These are phyloP conservation scores for Galeopsomyia nigrocyanea DNA, from an alignment of 2,888 invertebrate species.

Conservation along the genomic window DNA sequence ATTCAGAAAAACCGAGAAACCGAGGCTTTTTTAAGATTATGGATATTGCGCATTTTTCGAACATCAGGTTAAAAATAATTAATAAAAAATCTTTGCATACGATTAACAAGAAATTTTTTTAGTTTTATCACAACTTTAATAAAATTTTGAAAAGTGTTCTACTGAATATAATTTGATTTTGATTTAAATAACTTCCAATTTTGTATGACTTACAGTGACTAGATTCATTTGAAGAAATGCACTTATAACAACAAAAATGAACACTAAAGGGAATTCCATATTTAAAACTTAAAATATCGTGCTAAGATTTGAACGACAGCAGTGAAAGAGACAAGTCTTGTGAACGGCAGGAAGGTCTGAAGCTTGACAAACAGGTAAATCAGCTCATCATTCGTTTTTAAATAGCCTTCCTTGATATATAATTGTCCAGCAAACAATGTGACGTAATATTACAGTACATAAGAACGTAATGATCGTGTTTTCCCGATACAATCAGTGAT, in stretches of 20 bases:
- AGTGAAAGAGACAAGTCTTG: conserved; percentile 14
- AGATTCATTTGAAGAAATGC: conserved; percentile 15
- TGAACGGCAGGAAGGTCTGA: conserved; percentile 19
- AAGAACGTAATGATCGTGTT: conserved; percentile 24
- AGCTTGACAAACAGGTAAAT: conserved; percentile 13
- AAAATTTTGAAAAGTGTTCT: too few relatives aligned
- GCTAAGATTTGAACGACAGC: neutral
- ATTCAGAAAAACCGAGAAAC: too few relatives aligned
- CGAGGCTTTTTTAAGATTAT: too few relatives aligned
- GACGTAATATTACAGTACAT: conserved; percentile 19
- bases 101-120: too few relatives aligned
- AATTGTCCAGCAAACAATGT: conserved; percentile 14
- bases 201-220: conserved; percentile 48
- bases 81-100: too few relatives aligned
- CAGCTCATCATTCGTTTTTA: conserved; percentile 31
- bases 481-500: conserved; percentile 29
- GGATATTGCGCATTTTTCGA: too few relatives aligned
- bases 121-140: too few relatives aligned
- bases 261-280: conserved; percentile 44
- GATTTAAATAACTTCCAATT: conserved; percentile 6
- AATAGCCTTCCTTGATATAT: conserved; percentile 16
- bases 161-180: conserved; percentile 5
- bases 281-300: conserved; percentile 21
- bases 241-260: conserved; percentile 41
- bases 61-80: too few relatives aligned